Percentiles rank a stretch among this genome's conserved stretches.
phyloP scores from a whole-genome alignment of 2,113 vertebrate species.

The Centrocercus urophasianus region DNA sequence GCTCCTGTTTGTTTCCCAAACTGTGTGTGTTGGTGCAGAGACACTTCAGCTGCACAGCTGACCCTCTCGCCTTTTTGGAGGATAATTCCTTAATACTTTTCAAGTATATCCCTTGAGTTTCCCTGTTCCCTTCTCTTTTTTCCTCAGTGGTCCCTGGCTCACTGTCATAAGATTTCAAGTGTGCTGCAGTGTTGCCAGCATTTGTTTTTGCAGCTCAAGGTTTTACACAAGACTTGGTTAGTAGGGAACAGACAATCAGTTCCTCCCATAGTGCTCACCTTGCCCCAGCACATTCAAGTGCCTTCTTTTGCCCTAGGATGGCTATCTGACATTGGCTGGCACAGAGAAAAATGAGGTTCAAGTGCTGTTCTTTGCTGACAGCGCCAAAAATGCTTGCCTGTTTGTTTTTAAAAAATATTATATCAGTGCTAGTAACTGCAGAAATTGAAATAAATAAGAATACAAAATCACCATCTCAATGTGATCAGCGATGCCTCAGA shows the following conservation, averaged over 20 bases:
- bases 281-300: neutral
- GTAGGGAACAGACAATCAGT: neutral
- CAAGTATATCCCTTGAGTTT: too few relatives aligned
- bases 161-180: too few relatives aligned
- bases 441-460: neutral
- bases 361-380: neutral
- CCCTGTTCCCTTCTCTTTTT: too few relatives aligned
- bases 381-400: neutral
- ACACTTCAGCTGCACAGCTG: too few relatives aligned
- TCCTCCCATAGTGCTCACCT: too few relatives aligned
- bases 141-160: too few relatives aligned
- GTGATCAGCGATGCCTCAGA: neutral
- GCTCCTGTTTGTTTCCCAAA: too few relatives aligned
- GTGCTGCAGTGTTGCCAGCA: too few relatives aligned
- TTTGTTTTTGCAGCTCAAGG: neutral
- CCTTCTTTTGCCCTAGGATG: neutral
- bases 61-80: too few relatives aligned
- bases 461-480: neutral
- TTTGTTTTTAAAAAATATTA: neutral
- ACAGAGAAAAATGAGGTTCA: neutral
- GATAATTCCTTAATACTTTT: too few relatives aligned
- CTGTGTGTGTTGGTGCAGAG: too few relatives aligned
- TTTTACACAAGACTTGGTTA: neutral
- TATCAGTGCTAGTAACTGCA: neutral
- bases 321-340: neutral